These are phyloP conservation scores for Orchesella cincta DNA, from an alignment of 1,140 invertebrate species.

Conservation along the genomic window DNA sequence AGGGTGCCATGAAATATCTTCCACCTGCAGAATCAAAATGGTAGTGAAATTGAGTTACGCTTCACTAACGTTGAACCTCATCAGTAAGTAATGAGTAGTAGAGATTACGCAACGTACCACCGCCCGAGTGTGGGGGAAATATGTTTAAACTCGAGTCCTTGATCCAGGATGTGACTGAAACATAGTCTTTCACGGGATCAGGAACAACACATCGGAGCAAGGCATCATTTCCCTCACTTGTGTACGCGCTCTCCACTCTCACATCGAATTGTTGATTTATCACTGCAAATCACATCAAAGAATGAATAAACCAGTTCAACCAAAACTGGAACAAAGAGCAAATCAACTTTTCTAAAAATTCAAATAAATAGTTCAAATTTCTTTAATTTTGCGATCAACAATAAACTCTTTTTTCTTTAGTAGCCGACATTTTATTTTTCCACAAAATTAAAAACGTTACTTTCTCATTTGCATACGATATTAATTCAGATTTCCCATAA, in stretches of 20 bases:
- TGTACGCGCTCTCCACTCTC: slow-evolving; percentile 61
- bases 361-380: too few species aligned
- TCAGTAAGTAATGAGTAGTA: not conserved
- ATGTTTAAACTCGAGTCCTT: slow-evolving; percentile 75
- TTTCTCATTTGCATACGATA: too few species aligned
- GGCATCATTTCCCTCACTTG: slow-evolving; percentile 75
- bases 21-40: too few species aligned
- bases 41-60: slow-evolving; percentile 49
- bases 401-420: too few species aligned
- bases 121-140: slow-evolving; percentile 68
- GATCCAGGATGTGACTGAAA: slow-evolving; percentile 79
- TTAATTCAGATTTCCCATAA: too few species aligned
- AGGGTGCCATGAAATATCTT: slow-evolving; percentile 75
- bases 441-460: too few species aligned
- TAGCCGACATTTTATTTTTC: too few species aligned
- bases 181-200: slow-evolving; percentile 76
- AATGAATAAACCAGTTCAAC: too few species aligned
- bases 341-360: too few species aligned
- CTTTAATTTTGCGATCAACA: too few species aligned
- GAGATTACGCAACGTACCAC: slow-evolving; percentile 65
- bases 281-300: too few species aligned
- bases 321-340: too few species aligned
- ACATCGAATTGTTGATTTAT: slow-evolving; percentile 79
- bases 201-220: slow-evolving; percentile 78
- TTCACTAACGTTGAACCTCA: not conserved